These are phyloP conservation scores for Osmoderma eremita DNA, from an alignment of 2,888 invertebrate species.

Conservation along the genomic window DNA sequence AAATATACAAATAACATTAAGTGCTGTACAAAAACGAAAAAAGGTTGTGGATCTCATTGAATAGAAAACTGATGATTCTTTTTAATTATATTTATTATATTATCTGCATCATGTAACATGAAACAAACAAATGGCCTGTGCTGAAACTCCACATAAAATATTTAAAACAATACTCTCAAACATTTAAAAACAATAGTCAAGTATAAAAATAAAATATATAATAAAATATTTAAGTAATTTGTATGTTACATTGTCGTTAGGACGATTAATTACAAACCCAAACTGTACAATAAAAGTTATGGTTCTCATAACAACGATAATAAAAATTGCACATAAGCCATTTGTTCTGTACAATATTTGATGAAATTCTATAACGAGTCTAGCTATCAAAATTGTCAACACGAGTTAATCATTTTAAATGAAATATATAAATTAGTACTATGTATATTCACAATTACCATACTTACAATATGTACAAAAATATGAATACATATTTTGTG, in stretches of 20 bases:
- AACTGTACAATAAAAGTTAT: constrained; percentile 60
- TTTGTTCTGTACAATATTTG: constrained; percentile 64
- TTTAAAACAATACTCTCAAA: constrained; percentile 55
- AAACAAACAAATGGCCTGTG: constrained; percentile 63
- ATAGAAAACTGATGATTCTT: constrained; percentile 51
- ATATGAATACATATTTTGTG: constrained; percentile 64
- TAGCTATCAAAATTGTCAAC: constrained; percentile 65
- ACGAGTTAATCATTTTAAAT: constrained; percentile 65
- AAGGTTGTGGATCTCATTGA: constrained; percentile 44
- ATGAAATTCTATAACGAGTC: constrained; percentile 64
- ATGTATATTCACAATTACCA: constrained; percentile 64
- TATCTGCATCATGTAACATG: constrained; percentile 62
- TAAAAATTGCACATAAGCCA: constrained; percentile 64
- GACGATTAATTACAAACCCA: constrained; percentile 51
- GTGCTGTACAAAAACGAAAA: constrained; percentile 52
- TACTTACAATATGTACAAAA: constrained; percentile 69
- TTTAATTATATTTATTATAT: constrained; percentile 55
- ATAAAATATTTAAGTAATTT: constrained; percentile 61
- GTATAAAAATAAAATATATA: constrained; percentile 61
- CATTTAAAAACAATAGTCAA: constrained; percentile 48
- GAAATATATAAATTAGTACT: constrained; percentile 65
- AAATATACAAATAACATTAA: constrained; percentile 59
- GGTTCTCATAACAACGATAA: constrained; percentile 62
- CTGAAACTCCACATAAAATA: constrained; percentile 52
- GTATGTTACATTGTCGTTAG: constrained; percentile 39